Conservation (phyloP, 2,113 vertebrate species). For the Coregonus clupeaformis region DNA sequence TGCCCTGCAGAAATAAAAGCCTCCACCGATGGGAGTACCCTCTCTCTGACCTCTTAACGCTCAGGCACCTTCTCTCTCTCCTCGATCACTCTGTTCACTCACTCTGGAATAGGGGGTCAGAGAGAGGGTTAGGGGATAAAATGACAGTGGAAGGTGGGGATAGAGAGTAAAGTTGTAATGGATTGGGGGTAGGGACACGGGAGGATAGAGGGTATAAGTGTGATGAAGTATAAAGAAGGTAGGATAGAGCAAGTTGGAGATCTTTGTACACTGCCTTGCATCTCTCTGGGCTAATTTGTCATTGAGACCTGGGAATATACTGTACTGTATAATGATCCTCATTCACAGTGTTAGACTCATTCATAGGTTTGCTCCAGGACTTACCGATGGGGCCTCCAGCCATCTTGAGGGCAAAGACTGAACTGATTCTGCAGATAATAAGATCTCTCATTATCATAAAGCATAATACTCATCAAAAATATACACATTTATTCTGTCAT, state of each 20-base stretch:
- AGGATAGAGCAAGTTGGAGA: too few relatives aligned
- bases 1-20: conserved; percentile 6
- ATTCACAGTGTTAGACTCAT: too few relatives aligned
- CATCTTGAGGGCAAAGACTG: too few relatives aligned
- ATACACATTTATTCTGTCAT: not conserved
- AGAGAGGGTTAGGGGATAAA: not conserved
- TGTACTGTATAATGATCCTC: too few relatives aligned
- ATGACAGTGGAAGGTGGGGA: not conserved
- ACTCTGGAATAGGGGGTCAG: not conserved
- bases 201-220: not conserved
- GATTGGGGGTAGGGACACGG: not conserved
- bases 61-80: not conserved
- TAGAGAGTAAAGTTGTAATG: not conserved
- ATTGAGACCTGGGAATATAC: too few relatives aligned
- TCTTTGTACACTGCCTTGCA: too few relatives aligned
- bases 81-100: conserved; percentile 4
- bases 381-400: too few relatives aligned
- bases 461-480: not conserved
- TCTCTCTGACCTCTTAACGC: conserved; percentile 27
- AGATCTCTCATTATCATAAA: too few relatives aligned
- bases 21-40: conserved; percentile 1
- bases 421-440: too few relatives aligned
- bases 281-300: too few relatives aligned
- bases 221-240: too few relatives aligned
- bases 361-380: too few relatives aligned